These are phyloP conservation scores for Todus mexicanus DNA, from an alignment of 2,797 vertebrate species.

Conservation along the genomic window DNA sequence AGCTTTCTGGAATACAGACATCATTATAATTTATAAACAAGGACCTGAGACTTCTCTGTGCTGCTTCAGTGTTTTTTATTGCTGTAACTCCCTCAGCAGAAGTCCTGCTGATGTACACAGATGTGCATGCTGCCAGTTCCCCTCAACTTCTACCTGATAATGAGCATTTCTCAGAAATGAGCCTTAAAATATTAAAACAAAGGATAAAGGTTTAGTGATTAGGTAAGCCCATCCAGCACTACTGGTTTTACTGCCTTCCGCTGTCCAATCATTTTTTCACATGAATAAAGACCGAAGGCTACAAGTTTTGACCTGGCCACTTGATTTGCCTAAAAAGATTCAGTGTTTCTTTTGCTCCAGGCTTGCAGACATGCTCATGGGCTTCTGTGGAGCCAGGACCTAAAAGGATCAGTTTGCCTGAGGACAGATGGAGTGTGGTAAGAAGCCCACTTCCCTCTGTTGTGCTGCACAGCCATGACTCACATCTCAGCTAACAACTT, in stretches of 20 bases:
- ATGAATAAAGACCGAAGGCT: background rate
- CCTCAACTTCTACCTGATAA: background rate
- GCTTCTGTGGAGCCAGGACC: background rate
- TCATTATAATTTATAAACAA: slow-evolving; percentile 27
- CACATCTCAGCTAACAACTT: background rate
- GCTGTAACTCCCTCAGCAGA: background rate
- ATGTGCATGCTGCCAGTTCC: background rate
- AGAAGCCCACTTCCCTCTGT: background rate
- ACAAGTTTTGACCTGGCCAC: background rate
- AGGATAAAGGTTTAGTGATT: background rate
- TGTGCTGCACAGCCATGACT: background rate
- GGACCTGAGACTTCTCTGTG: background rate
- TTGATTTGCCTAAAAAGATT: background rate
- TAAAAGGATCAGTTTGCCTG: background rate
- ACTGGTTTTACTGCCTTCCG: background rate
- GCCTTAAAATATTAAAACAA: background rate
- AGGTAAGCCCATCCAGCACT: background rate
- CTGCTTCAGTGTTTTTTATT: background rate
- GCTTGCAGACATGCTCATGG: background rate
- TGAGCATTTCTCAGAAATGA: background rate
- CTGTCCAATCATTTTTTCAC: background rate
- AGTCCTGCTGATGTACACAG: background rate
- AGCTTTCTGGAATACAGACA: background rate
- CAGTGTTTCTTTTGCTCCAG: background rate
- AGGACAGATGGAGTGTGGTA: background rate